Base-by-base conservation (phyloP, 1,140 invertebrate species). In the Cydia strobilella region DNA sequence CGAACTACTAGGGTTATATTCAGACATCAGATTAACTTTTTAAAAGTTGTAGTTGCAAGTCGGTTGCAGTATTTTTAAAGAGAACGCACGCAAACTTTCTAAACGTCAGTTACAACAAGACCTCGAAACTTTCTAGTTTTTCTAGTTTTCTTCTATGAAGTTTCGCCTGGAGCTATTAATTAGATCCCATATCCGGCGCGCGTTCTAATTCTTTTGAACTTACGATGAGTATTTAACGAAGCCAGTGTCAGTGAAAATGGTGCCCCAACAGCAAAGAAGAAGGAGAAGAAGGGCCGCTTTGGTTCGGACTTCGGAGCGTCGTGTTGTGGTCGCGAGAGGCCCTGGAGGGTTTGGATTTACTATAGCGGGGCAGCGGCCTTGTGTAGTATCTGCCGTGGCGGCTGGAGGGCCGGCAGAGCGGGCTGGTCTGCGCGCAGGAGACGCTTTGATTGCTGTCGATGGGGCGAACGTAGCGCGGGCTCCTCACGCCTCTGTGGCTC, bases 391-490 rank as follows among this genome's bases (percentile, higher is more conserved):
- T 0, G 88, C 88, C 0, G 90, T 92, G 7, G 89, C 90, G 0
- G 75, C 86, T 0, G 86, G 87, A 1, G 90, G 90, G 6, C 89
- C 90, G 12, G 97, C 78, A 83, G 92, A 93, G 73, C 76, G 90
- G 75, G 97, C 97, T 20, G 98, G 98, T 3, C 93, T 99, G 13
- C 95, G 97, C 62, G 96, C 97, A 51, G 98, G 98, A 0, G 98
- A 99, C 89, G 98, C 97, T 84, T 93, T 99, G 10, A 95, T 99
- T 10, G 96, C 97, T 12, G 98, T 99, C 0, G 98, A 99, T 91
- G 97, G 96, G 1, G 94, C 96, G 23, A 97, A 96, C 88, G 98
- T 99, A 1, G 97, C 97, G 12, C 96, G 97, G 91, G 94, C 96
- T 73, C 96, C 96, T 0, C 98, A 99, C 86, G 98, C 99, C 84